A percentile compares a stretch with the other conserved stretches of the same genome.
Conservation (phyloP, 2,888 invertebrate species). For the Morpho achilles region DNA sequence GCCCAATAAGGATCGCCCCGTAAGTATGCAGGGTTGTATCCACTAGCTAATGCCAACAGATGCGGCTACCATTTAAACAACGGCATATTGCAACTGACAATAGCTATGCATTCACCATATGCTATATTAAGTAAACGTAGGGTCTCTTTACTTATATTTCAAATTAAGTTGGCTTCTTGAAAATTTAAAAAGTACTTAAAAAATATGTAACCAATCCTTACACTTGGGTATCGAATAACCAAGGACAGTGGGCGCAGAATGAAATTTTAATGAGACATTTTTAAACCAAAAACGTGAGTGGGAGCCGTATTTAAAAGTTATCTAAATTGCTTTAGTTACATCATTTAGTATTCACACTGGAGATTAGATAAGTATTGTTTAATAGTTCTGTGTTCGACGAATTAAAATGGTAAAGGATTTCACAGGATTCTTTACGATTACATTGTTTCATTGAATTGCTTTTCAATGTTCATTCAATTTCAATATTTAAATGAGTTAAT, state of each 20-base stretch:
- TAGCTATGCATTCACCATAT: conserved; percentile 31
- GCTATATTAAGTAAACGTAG: conserved; percentile 30
- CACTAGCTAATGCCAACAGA: conserved; percentile 40
- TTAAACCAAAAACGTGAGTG: too few relatives aligned
- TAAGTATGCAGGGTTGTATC: conserved; percentile 38
- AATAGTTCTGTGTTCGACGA: too few relatives aligned
- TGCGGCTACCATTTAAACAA: conserved; percentile 44
- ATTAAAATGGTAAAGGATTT: too few relatives aligned
- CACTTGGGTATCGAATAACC: conserved; percentile 13
- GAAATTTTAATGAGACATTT: too few relatives aligned
- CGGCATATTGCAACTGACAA: conserved; percentile 39
- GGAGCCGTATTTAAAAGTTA: too few relatives aligned
- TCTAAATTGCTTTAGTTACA: too few relatives aligned
- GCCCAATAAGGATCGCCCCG: conserved; percentile 31
- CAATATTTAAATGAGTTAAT: too few relatives aligned
- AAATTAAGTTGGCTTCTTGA: conserved; percentile 24
- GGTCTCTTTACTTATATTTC: conserved; percentile 24
- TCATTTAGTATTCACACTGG: too few relatives aligned
- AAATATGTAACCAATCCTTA: conserved; percentile 19
- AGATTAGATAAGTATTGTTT: too few relatives aligned
- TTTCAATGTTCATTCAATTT: too few relatives aligned
- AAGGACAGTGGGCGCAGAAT: not conserved
- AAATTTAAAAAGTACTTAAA: conserved; percentile 14
- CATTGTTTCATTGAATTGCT: too few relatives aligned
- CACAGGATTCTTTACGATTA: too few relatives aligned